phyloP scores from a whole-genome alignment of 2,888 invertebrate species.

The Amblyteles armatorius region DNA sequence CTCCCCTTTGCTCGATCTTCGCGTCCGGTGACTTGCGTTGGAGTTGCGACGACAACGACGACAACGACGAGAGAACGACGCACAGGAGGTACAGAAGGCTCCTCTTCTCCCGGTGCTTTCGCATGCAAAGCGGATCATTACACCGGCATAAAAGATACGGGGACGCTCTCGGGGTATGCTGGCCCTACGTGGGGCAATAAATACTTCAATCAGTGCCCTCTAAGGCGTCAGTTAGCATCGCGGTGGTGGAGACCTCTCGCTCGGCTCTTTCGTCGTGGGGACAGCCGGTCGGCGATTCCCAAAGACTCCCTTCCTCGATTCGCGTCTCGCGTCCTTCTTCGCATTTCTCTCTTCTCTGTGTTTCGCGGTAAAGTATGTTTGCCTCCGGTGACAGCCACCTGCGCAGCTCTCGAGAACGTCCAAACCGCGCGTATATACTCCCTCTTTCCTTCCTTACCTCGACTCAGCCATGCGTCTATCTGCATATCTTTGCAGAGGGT shows the following conservation, averaged over 20 bases:
- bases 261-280: constrained; percentile 62
- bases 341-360: constrained; percentile 66
- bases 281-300: constrained; percentile 81
- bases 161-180: constrained; percentile 59
- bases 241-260: constrained; percentile 73
- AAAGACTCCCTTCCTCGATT: constrained; percentile 74
- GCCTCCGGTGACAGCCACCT: constrained; percentile 83
- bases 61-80: constrained; percentile 53
- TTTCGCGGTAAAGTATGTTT: constrained; percentile 80
- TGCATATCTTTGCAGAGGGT: constrained; percentile 76
- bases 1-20: constrained; percentile 41
- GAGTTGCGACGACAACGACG: constrained; percentile 47
- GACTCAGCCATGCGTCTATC: constrained; percentile 72
- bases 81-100: constrained; percentile 30
- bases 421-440: constrained; percentile 57
- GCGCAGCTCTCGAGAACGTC: constrained; percentile 74
- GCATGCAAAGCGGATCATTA: constrained; percentile 83
- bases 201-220: constrained; percentile 84
- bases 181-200: constrained; percentile 78
- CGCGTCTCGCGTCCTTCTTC: constrained; percentile 73
- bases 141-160: constrained; percentile 76
- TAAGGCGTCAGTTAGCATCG: constrained; percentile 83
- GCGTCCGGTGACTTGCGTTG: constrained; percentile 17
- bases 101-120: constrained; percentile 40
- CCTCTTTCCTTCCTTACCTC: constrained; percentile 29